phyloP scores from a whole-genome alignment of 2,113 vertebrate species.

The Percina caprodes region DNA sequence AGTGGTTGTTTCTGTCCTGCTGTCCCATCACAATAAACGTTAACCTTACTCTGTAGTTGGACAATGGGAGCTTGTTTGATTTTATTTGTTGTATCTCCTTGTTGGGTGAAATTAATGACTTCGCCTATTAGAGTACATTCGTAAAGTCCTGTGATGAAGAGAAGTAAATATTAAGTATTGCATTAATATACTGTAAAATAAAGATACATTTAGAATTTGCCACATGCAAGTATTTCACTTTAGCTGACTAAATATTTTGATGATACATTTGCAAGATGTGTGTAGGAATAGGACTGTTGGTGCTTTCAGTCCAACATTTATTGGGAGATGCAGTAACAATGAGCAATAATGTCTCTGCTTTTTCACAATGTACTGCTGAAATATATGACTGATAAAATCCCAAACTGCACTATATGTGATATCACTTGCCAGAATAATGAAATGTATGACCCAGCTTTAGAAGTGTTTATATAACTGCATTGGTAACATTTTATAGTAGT shows the following conservation, averaged over 20 bases:
- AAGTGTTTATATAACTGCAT: neutral
- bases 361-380: neutral
- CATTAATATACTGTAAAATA: neutral
- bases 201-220: neutral
- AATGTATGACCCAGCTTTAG: neutral
- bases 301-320: too few relatives aligned
- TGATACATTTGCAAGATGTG: neutral
- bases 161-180: neutral
- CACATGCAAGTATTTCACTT: neutral
- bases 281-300: neutral
- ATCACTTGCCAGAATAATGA: neutral
- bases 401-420: neutral
- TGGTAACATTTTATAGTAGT: too few relatives aligned
- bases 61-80: conserved; percentile 65
- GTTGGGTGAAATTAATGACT: conserved; percentile 44
- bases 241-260: neutral
- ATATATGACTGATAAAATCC: neutral
- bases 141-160: conserved; percentile 65
- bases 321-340: too few relatives aligned
- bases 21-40: conserved; percentile 14
- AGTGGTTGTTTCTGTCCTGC: accelerated
- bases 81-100: accelerated
- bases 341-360: too few relatives aligned
- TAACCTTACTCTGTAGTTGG: conserved; percentile 1
- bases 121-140: conserved; percentile 40